Evolutionary conservation across 2,113 vertebrate species (phyloP), one percentile per base, ranked within the genome.

Genomic region (Pterocles orientalis): DNA sequence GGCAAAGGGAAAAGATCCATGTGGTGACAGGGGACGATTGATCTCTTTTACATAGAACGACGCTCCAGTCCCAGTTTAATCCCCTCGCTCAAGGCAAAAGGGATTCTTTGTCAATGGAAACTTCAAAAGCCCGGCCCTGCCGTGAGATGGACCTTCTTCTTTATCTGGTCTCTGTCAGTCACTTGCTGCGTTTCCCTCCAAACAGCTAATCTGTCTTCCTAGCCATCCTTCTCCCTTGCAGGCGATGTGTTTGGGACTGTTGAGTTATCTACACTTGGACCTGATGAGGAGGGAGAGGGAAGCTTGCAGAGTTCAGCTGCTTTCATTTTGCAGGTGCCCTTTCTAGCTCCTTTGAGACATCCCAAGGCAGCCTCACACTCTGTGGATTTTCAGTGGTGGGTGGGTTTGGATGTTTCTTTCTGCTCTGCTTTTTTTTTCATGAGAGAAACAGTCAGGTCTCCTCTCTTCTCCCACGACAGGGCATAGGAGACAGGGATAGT

Each of bases 101-200:
- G 91, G 95, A 95, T 96, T 97, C 95, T 97, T 98, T 98, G 97
- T 97, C 96, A 96, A 94, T 96, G 97, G 93, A 97, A 97, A 94
- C 96, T 97, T 97, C 97, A 97, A 97, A 97, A 95, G 90, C 92
- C 82, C 11, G 2, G 88, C 86, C 93, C 94, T 90, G 92, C 96
- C 34, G 20, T 1, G 94, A 96, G 90, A 94, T 90, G 96, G 92
- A 88, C 94, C 91, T 92, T 96, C 93, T 95, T 95, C 94, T 96
- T 97, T 97, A 97, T 97, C 96, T 97, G 82, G 90, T 89, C 91
- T 95, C 94, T 97, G 95, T 96, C 90, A 93, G 86, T 95, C 95
- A 96, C 71, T 89, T 7, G 6, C 75, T 79, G 68, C 33, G 14
- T 97, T 96, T 96, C 95, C 90, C 91, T 95, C 95, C 94, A 97